Percentiles rank a stretch among this genome's conserved stretches.
Conservation (phyloP, 1,140 invertebrate species). For the Lepidostoma basale region DNA sequence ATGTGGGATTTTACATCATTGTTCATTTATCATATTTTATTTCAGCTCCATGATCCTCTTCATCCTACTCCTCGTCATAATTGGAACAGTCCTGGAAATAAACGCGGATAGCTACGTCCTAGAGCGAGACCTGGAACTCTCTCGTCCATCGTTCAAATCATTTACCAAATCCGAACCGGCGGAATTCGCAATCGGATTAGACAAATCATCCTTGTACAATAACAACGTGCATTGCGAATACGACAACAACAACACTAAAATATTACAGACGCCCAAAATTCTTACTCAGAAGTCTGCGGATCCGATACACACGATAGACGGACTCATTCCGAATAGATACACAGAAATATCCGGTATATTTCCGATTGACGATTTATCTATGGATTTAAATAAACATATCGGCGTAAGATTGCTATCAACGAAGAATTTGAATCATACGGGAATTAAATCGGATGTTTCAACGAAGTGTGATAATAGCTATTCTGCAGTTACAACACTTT, state of each 20-base stretch:
- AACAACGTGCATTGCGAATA: constrained; percentile 17
- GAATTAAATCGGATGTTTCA: no score
- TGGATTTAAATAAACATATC: no score
- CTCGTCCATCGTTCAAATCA: constrained; percentile 37
- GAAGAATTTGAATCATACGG: no score
- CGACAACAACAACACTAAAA: not conserved
- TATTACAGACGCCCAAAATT: constrained; percentile 18
- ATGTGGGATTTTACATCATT: no score
- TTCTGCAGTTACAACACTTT: constrained; percentile 7
- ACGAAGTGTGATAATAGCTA: constrained; percentile 6
- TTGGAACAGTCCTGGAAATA: constrained; percentile 35
- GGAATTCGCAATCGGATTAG: not conserved
- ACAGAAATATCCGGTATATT: constrained; percentile 36
- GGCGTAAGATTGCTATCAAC: no score
- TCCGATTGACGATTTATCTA: no score
- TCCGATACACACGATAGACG: constrained; percentile 35
- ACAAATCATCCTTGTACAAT: constrained; percentile 8
- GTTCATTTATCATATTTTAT: no score
- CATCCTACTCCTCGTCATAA: constrained; percentile 25
- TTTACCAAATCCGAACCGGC: constrained; percentile 32
- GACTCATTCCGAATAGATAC: constrained; percentile 39
- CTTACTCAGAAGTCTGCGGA: constrained; percentile 28
- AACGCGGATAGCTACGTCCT: not conserved
- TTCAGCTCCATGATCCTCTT: constrained; percentile 27
- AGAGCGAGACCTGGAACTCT: constrained; percentile 6